These are phyloP conservation scores for Macrostomum cliftonense DNA, from an alignment of 2,888 invertebrate genomes.

Conservation along the genomic window DNA sequence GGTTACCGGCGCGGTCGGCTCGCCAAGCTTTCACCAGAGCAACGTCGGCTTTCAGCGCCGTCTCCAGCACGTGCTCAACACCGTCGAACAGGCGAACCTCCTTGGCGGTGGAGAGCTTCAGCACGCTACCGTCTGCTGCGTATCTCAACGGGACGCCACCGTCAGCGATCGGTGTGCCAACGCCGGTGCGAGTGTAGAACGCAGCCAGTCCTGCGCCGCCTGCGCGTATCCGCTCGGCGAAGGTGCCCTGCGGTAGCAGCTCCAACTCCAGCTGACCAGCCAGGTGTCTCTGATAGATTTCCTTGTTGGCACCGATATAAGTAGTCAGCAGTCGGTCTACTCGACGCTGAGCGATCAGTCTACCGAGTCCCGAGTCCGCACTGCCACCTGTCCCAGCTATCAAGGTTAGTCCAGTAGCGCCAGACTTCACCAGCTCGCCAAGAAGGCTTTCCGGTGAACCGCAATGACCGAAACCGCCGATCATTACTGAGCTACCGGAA, in stretches of 20 bases:
- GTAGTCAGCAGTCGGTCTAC: background rate
- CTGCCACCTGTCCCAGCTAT: slow-evolving; percentile 1
- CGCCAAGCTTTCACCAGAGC: slow-evolving; percentile 5
- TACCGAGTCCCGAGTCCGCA: background rate
- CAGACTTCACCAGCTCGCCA: background rate
- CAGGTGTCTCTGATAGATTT: background rate
- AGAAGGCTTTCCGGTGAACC: slow-evolving; percentile 1
- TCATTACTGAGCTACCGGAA: slow-evolving; percentile 4
- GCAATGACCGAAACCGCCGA: slow-evolving; percentile 5
- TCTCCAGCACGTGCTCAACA: slow-evolving; percentile 2
- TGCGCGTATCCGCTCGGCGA: slow-evolving; percentile 15
- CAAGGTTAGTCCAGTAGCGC: background rate
- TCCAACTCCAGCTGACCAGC: background rate
- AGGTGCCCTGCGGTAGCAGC: slow-evolving; percentile 11
- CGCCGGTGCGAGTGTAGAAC: slow-evolving; percentile 6
- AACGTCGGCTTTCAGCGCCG: slow-evolving; percentile 6
- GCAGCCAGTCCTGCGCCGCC: slow-evolving; percentile 8
- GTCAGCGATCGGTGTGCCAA: slow-evolving; percentile 3
- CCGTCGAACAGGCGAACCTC: slow-evolving; percentile 8
- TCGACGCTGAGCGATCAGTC: background rate
- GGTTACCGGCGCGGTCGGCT: slow-evolving; percentile 1
- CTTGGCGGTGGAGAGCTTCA: background rate
- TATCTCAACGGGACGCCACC: background rate
- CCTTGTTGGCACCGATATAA: slow-evolving; percentile 2
- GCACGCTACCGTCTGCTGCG: no score